Base-by-base conservation (phyloP, 2,113 vertebrate species). In the Thunnus thynnus region DNA sequence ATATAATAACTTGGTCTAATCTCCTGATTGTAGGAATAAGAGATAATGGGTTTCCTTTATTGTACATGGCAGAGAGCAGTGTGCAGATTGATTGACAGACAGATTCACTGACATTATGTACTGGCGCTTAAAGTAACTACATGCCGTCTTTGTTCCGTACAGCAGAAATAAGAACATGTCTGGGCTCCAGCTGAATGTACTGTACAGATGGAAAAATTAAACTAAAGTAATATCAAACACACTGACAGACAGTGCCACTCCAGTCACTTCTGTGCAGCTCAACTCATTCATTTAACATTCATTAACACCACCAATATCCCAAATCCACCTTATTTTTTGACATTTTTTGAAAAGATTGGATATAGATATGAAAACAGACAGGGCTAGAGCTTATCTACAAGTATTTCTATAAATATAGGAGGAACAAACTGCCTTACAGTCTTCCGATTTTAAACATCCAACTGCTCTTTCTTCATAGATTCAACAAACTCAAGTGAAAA, bases 401-500 rank as follows among this genome's bases (percentile, higher is more conserved):
- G 13, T 58, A 51, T 50, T 54, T 58, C 10, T 68, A 5, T 30
- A 6, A 16, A 18, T 22, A 20, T 56, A 2, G 3, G 55, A 50
- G 13, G 57, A 20, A 46, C 6, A 60, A 13, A 5, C 1, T 56
- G 41, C 8, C 18, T 47, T 30, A 54, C 18, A 20, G 8, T 65
- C 2, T n/a, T 51, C 22, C 66, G 18, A 71, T 25, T 62, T 76
- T 48, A 65, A 72, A 46, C 25, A 41, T 77, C 5, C 7, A 8
- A 25, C 55, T 74, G 27, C 3, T 78, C 14, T 58, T 30, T 61
- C 51, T 60, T 69, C 11, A 18, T 70, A 97, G 97, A 97, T 84
- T 97, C 97, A n/a, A 98, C 97, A 44, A 97, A 97, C 90, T 98
- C 97, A 81, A 97, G 97, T 71, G 97, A 98, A 94, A 98, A 95